A percentile compares a stretch with the other conserved stretches of the same genome.
These are phyloP conservation scores for Cyanoderma ruficeps DNA, from an alignment of 2,113 vertebrate species.

Conservation along the genomic window DNA sequence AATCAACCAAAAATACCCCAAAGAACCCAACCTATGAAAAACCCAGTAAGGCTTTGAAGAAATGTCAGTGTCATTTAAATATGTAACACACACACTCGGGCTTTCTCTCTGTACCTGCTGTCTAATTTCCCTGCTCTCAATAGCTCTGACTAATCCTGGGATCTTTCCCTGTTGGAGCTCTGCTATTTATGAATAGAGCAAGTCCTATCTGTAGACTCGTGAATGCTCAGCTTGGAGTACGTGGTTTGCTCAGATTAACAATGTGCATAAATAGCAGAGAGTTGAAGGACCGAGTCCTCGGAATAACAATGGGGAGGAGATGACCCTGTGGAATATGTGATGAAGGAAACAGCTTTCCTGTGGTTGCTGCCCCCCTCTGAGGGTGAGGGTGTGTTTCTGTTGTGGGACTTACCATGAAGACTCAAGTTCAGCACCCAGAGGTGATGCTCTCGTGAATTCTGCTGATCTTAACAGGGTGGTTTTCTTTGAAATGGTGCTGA, in stretches of 20 bases:
- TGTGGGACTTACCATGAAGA: background rate
- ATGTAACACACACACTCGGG: background rate
- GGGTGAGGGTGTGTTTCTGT: background rate
- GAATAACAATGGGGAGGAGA: background rate
- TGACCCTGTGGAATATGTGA: constrained; percentile 2
- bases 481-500: background rate
- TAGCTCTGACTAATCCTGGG: constrained; percentile 23
- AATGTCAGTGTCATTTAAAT: background rate
- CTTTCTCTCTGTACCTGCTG: background rate
- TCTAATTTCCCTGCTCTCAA: constrained; percentile 44
- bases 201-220: background rate
- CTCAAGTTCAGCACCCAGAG: background rate
- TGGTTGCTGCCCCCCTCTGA: background rate
- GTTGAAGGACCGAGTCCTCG: fast-evolving
- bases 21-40: background rate
- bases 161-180: constrained; percentile 28
- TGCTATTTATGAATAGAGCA: constrained; percentile 19
- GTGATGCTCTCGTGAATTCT: background rate
- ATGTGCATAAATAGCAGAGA: constrained; percentile 1
- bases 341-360: background rate
- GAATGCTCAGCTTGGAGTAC: background rate
- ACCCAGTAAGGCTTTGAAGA: background rate
- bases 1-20: background rate
- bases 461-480: background rate
- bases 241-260: background rate